A percentile compares a stretch with the other conserved stretches of the same genome.
These are phyloP conservation scores for Plecotus auritus DNA, from an alignment of 2,113 vertebrate genomes.

Conservation along the genomic window DNA sequence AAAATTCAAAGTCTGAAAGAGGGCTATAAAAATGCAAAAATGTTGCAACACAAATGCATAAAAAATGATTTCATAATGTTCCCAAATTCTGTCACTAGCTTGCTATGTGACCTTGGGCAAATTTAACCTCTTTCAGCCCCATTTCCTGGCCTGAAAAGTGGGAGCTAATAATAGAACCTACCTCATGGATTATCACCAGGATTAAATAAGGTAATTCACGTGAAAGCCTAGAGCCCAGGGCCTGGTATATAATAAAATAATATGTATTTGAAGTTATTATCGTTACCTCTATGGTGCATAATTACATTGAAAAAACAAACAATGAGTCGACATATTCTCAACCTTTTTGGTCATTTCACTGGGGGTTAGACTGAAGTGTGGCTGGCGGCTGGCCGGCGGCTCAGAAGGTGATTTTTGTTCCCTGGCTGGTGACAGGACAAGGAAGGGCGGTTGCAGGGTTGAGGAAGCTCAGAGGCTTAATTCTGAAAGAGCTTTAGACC, in stretches of 20 bases:
- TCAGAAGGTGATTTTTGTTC: not conserved
- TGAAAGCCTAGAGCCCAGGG: not conserved
- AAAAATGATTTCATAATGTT: not conserved
- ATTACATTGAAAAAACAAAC: not conserved
- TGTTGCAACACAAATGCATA: not conserved
- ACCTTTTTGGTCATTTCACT: not conserved
- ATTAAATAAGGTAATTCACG: not conserved
- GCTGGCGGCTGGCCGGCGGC: not conserved
- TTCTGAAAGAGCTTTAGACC: not conserved
- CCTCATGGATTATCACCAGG: not conserved
- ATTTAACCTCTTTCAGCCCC: not conserved
- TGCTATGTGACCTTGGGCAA: not conserved
- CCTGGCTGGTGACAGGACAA: not conserved
- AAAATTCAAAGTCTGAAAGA: not conserved
- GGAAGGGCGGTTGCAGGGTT: too few relatives aligned
- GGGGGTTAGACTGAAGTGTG: not conserved
- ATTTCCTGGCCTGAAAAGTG: not conserved
- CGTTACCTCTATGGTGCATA: not conserved
- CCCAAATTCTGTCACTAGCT: not conserved
- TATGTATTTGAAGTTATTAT: not conserved
- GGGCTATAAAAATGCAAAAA: not conserved
- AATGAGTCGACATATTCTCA: not conserved
- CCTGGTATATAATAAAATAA: not conserved
- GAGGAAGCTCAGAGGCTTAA: not conserved
- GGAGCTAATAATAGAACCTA: not conserved